Evolutionary conservation across 2,797 vertebrate genomes (phyloP), one percentile per base, ranked within the genome.

Genomic region (Chrysocyon brachyurus): DNA sequence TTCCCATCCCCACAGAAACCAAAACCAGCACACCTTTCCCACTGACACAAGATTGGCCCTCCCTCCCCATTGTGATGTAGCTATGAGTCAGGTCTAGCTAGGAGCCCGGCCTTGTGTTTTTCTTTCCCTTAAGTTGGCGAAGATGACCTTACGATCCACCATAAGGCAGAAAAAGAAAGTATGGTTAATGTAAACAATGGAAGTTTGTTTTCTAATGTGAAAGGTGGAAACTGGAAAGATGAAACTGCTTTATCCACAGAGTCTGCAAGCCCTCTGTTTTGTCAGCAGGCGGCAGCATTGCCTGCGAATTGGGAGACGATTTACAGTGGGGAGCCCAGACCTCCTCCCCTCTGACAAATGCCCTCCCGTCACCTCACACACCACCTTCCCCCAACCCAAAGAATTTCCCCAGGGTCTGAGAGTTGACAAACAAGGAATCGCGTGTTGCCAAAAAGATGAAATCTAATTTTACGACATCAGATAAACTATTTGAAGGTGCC

Each of bases 201-300:
- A 31, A 52, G 33, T 28, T 63, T 93, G 56, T 68, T 90, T 57
- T 83, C n/a, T 26, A 63, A 19, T 26, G 46, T 49, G 66, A 12
- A 91, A 86, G 36, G 56, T 1, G 36, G 77, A 36, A 92, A 83
- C 12, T 21, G 17, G 10, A 91, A 64, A 64, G 63, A 24, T 15
- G 3, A 21, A 36, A 63, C 19, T 2, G 28, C 56, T 77, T 54
- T 72, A 68, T 70, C 40, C 28, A 46, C 33, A 4, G 64, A 63
- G 31, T 15, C 52, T 96, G 97, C 92, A 96, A 14, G 7, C 61
- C 22, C 57, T 8, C 0, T 1, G 3, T 64, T 12, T 52, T 2
- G 92, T 81, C 98, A 90, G 97, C 96, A 98, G 98, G 98, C 24
- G 98, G 98, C 98, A 98, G 98, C 98, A 97, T 98, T 98, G 98